Evolutionary conservation across 2,888 invertebrate genomes (phyloP).

Genomic region (Brassicogethes aeneus): DNA sequence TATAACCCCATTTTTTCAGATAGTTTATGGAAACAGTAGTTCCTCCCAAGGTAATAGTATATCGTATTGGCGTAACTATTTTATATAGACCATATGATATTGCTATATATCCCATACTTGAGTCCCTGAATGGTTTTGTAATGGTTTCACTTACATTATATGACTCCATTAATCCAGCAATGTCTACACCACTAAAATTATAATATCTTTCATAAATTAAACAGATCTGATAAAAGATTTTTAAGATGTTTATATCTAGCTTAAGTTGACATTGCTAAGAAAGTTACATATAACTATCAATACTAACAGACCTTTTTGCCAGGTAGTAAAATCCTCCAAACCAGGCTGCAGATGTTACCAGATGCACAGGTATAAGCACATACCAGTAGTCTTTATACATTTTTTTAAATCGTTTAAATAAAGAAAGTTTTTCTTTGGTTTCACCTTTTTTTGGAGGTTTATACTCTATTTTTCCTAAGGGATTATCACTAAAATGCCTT

Average conservation of each 20-base stretch:
- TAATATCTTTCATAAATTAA: no score
- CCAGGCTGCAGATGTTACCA: constrained; percentile 83
- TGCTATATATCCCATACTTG: constrained; percentile 82
- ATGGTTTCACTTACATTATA: constrained; percentile 71
- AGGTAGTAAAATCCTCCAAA: constrained; percentile 79
- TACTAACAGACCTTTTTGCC: constrained; percentile 77
- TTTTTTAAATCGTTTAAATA: constrained; percentile 77
- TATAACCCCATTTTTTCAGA: constrained; percentile 69
- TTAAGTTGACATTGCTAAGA: neutral
- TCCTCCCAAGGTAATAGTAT: constrained; percentile 86
- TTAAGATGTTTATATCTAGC: constrained; percentile 1
- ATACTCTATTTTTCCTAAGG: no score
- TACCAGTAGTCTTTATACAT: constrained; percentile 97
- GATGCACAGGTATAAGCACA: constrained; percentile 87
- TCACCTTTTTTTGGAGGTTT: constrained; percentile 3
- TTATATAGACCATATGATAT: constrained; percentile 90
- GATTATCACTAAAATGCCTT: no score
- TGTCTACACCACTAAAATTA: constrained; percentile 80
- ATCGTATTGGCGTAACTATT: constrained; percentile 80
- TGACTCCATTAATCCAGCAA: constrained; percentile 67
- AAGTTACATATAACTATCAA: no score
- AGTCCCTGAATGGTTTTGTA: constrained; percentile 64
- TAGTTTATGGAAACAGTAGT: constrained; percentile 80
- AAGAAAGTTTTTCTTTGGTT: constrained; percentile 42
- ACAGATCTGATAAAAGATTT: no score